Base-by-base conservation (phyloP, 1,140 invertebrate genomes). In the Dendroctonus valens region DNA sequence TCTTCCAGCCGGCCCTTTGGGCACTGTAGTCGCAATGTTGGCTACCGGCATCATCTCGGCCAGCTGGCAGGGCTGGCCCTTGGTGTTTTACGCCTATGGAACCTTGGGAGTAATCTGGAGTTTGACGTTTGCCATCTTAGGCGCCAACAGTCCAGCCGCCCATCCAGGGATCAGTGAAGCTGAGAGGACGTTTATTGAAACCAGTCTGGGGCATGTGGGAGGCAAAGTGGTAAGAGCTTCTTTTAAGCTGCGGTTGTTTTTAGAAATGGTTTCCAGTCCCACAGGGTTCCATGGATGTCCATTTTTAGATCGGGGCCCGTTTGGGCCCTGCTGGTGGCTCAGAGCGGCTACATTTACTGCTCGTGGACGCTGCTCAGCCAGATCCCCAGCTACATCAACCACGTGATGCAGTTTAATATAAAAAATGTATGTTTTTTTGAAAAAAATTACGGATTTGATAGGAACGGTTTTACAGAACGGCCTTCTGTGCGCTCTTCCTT, bases 351-450 rank as follows among this genome's bases (percentile, higher is more conserved):
- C 74, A 92, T 92, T 73, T 98, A 93, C 94, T 93, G 93, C 0
- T 94, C 92, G 74, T 96, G 93, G 82, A 96, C 91, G 5, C 82
- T 98, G 52, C 82, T 98, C 41, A 94, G 92, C 0, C 88, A 95
- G 79, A 88, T 98, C 69, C 96, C 97, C 0, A 90, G 87, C 0
- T 99, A 95, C 74, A 89, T 98, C 83, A 88, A 88, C 12, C 84
- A 86, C 57, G 87, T 97, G 0, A 81, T 98, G 0, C 79, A 87
- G 52, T 91, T 91, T 69, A 82, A 96, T 55, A 87, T 97, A 15
- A 84, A 88, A 77, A 77, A 60, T 41, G 71, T 73, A 66, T 59
- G 64, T 12, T 59, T 55, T 38, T 37, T 26, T 55, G 14, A 5
- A 58, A 42, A 58, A n/a, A 9, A 41, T 42, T 7, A 58, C 6